A percentile compares a stretch with the other conserved stretches of the same genome.
Evolutionary conservation across 1,140 invertebrate species (phyloP).

Genomic region (Mercenaria mercenaria): DNA sequence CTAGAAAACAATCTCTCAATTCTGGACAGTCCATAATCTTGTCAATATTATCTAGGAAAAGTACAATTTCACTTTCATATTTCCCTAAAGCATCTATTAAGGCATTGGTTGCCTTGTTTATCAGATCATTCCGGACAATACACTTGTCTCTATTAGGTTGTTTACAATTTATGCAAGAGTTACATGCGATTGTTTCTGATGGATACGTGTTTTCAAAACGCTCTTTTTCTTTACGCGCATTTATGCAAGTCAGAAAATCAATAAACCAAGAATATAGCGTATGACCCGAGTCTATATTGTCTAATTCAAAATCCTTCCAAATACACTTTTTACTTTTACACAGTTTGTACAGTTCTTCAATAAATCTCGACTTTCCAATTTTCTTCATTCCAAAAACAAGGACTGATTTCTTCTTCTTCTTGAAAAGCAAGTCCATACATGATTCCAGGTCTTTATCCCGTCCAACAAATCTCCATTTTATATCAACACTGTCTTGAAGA

Average conservation of each 20-base stretch:
- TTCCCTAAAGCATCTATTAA: not conserved
- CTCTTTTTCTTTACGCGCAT: not conserved
- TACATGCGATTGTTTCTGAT: not conserved
- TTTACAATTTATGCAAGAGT: not conserved
- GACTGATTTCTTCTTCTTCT: not conserved
- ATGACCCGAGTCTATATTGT: not conserved
- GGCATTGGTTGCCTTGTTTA: not conserved
- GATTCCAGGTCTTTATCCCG: not conserved
- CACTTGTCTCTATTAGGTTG: not conserved
- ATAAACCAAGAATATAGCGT: not conserved
- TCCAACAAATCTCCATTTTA: not conserved
- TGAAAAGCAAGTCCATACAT: too few relatives aligned
- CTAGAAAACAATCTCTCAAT: not conserved
- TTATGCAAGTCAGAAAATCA: not conserved
- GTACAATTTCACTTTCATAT: not conserved
- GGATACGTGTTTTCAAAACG: not conserved
- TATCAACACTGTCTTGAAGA: too few relatives aligned
- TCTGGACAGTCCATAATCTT: not conserved
- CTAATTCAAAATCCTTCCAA: slow-evolving; percentile 1
- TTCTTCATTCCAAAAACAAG: not conserved
- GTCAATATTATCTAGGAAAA: slow-evolving; percentile 16
- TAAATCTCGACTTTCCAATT: not conserved
- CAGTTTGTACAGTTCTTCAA: not conserved
- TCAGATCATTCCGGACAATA: not conserved
- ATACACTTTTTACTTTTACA: not conserved